Conservation (phyloP, 2,888 invertebrate species). For the Oxytorus armatus region DNA sequence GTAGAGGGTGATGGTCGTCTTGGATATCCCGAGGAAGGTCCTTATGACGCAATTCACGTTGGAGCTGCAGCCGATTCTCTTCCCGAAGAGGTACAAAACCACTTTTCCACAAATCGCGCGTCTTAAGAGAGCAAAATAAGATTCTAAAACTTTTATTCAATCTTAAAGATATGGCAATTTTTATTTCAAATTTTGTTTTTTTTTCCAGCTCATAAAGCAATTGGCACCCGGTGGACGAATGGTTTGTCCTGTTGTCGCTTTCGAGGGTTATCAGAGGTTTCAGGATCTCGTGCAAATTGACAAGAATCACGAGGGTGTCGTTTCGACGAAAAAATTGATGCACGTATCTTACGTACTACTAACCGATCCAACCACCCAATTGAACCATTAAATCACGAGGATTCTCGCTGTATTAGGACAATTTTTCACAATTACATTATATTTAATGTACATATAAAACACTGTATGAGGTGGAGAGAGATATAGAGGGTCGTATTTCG, state of each 20-base stretch:
- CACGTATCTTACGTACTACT: constrained; percentile 98
- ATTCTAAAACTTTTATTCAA: not conserved
- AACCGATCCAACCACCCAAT: constrained; percentile 92
- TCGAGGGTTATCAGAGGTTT: constrained; percentile 91
- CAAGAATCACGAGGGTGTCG: constrained; percentile 92
- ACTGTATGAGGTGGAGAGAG: not conserved
- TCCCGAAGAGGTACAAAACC: constrained; percentile 88
- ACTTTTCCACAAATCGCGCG: not conserved
- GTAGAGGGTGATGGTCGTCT: constrained; percentile 94
- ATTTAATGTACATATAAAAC: not conserved
- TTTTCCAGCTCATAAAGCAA: constrained; percentile 91
- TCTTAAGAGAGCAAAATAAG: no score
- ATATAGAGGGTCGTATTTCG: not conserved
- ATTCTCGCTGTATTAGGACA: constrained; percentile 32
- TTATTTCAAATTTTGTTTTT: constrained; percentile 5
- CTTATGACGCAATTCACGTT: constrained; percentile 97
- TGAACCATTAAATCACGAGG: constrained; percentile 77
- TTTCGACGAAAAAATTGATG: constrained; percentile 93
- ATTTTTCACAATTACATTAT: constrained; percentile 32
- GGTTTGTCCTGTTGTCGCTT: constrained; percentile 95
- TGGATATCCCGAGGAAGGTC: constrained; percentile 91
- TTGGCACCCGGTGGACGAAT: constrained; percentile 96
- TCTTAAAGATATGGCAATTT: not conserved
- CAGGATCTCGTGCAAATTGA: constrained; percentile 90
- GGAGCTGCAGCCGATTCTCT: constrained; percentile 94